phyloP scores from a whole-genome alignment of 2,113 vertebrate species.

The Bothrops jararaca region DNA sequence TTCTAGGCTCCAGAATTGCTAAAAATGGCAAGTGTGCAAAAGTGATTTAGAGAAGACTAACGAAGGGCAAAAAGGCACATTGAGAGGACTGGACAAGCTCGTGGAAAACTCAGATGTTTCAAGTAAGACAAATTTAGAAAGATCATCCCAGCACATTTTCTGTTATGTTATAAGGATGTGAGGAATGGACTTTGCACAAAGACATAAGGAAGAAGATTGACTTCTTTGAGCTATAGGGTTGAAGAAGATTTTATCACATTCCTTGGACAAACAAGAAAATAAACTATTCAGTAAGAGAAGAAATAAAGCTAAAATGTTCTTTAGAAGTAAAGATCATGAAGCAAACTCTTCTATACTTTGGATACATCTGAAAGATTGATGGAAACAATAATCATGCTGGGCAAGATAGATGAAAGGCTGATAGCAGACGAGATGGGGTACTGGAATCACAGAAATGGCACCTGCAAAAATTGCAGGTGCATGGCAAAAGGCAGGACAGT shows the following conservation, averaged over 20 bases:
- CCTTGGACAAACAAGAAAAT: neutral
- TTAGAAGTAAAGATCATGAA: neutral
- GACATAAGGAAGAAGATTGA: neutral
- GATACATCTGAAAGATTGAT: neutral
- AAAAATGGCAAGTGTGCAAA: neutral
- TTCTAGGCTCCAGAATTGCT: neutral
- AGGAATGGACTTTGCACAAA: neutral
- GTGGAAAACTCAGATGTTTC: neutral
- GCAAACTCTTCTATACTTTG: neutral
- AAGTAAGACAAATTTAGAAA: neutral
- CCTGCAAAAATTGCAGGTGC: neutral
- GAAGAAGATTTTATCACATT: neutral
- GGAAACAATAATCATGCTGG: neutral
- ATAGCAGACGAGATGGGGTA: neutral
- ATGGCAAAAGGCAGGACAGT: neutral
- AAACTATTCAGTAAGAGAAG: neutral
- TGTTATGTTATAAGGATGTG: neutral
- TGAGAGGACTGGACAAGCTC: neutral
- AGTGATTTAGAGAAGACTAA: neutral
- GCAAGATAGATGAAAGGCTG: neutral
- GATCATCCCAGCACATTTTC: neutral
- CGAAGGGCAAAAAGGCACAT: neutral
- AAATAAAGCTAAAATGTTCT: neutral
- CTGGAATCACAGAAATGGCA: neutral
- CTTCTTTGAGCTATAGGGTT: neutral